Evolutionary conservation across 2,888 invertebrate species (phyloP), one percentile per base, ranked within the genome.

Genomic region (Aquatica leii): DNA sequence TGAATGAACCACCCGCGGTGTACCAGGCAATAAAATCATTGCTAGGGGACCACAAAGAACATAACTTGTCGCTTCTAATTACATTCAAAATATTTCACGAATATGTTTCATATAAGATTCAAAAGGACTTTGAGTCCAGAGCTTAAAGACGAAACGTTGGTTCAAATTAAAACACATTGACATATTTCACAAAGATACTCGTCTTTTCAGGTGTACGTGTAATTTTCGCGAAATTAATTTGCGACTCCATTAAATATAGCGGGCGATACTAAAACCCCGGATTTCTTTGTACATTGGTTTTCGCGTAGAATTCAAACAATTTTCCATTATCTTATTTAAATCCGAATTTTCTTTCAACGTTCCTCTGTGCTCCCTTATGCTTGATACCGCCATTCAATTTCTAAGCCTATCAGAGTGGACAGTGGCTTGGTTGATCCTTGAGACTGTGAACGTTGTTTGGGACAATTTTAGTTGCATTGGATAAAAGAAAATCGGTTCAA

Each of bases 11-110:
- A 69, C 67, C 67, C 66, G 67, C 40, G 68, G 69, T 69, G 71
- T 67, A 66, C 62, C 66, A 64, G 71, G 73, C 71, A 70, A 75
- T 74, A 71, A 73, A 75, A 74, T 73, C 73, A 71, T 74, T 73
- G 71, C 71, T 57, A 66, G 66, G 68, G 69, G 70, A 70, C 68
- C 60, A 59, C 51, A 40, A 59, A 49, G 59, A 66, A 59, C 63
- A 65, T 62, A 62, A 62, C 66, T 63, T 57, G 62, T 60, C 66
- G 59, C 59, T 59, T 66, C 62, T 66, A 66, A 66, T 62, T 66
- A 66, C 63, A 62, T 54, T 62, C 57, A 21, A 57, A 56, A 62
- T 59, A 59, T 60, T 63, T 59, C 59, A 56, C 49, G 63, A 66
- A 63, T 66, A 66, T 63, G 66, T 63, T 63, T 66, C 62, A 62